These are phyloP conservation scores for Neogobius melanostomus DNA, from an alignment of 2,113 vertebrate species.

Conservation along the genomic window DNA sequence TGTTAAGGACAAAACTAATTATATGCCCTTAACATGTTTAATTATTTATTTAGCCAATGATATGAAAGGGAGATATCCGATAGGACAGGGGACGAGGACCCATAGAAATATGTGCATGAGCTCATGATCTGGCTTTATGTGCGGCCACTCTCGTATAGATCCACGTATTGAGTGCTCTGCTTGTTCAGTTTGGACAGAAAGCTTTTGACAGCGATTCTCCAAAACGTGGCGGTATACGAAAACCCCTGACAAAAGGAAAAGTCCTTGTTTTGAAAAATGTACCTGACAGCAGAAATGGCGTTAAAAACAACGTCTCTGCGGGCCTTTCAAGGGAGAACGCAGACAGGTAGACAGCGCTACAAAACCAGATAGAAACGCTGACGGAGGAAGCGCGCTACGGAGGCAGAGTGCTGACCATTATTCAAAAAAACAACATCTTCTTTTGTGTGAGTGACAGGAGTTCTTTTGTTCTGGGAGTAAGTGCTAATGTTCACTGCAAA, in stretches of 20 bases:
- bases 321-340: slow-evolving; percentile 19
- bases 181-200: neutral
- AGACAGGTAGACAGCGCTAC: slow-evolving; percentile 37
- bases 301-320: slow-evolving; percentile 2
- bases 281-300: slow-evolving; percentile 8
- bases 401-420: slow-evolving; percentile 45
- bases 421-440: slow-evolving; percentile 26
- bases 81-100: too few species aligned
- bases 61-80: too few species aligned
- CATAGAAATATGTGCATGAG: too few species aligned
- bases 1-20: too few species aligned
- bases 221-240: neutral
- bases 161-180: neutral
- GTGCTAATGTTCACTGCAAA: slow-evolving; percentile 27
- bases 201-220: neutral
- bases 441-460: slow-evolving; percentile 8
- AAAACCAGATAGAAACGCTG: slow-evolving; percentile 33
- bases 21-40: too few species aligned
- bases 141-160: neutral
- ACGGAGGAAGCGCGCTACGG: neutral
- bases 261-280: neutral
- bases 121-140: slow-evolving; percentile 8
- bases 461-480: slow-evolving; percentile 39
- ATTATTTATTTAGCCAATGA: too few species aligned
- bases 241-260: slow-evolving; percentile 1